Conservation (phyloP, 2,888 invertebrate species). For the Cerceris rybyensis region DNA sequence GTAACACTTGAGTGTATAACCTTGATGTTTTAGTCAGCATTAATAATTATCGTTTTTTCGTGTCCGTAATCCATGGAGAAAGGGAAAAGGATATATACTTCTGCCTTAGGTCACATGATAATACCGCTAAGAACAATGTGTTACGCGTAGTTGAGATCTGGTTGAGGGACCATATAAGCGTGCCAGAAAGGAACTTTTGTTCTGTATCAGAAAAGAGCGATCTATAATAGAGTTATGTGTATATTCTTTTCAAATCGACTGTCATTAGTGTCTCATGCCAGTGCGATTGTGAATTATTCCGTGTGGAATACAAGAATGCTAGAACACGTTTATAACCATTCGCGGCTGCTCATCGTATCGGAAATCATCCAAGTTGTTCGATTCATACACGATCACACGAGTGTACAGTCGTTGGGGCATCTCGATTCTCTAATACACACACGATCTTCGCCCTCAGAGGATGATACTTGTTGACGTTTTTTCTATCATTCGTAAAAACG, state of each 20-base stretch:
- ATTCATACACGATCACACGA: conserved; percentile 15
- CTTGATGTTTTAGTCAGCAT: conserved; percentile 78
- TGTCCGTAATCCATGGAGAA: conserved; percentile 66
- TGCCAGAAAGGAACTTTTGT: conserved; percentile 37
- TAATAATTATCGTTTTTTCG: conserved; percentile 73
- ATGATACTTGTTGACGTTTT: conserved; percentile 22
- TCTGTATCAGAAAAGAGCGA: conserved; percentile 12
- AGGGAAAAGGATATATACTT: conserved; percentile 46
- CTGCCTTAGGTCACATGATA: conserved; percentile 50
- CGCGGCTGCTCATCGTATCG: conserved; percentile 57
- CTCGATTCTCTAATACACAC: conserved; percentile 18
- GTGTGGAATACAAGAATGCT: conserved; percentile 50
- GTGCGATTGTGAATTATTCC: conserved; percentile 57
- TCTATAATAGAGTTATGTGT: conserved; percentile 14
- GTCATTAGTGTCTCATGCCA: conserved; percentile 54
- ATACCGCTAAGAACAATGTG: conserved; percentile 42
- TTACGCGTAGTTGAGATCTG: conserved; percentile 58
- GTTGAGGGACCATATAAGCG: conserved; percentile 39
- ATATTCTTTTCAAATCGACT: conserved; percentile 36
- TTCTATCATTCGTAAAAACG: conserved; percentile 4
- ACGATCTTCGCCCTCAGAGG: conserved; percentile 18
- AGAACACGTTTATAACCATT: conserved; percentile 57
- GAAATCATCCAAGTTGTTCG: background rate
- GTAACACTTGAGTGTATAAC: conserved; percentile 75
- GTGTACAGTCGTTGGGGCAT: conserved; percentile 14